Conservation (phyloP, 1,140 invertebrate species). For the Aleiodes sp. region DNA sequence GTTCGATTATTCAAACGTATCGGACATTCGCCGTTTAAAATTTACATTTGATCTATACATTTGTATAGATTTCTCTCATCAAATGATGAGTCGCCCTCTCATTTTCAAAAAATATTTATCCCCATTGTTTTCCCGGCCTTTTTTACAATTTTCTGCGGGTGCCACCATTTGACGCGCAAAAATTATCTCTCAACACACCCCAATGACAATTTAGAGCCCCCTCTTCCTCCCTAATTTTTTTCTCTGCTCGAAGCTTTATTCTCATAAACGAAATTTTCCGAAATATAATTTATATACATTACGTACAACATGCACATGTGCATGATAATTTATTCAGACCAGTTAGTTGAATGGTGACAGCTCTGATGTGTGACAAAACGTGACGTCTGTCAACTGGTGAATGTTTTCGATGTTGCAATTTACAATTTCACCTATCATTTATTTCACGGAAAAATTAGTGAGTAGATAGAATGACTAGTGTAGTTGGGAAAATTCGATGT, state of each 20-base stretch:
- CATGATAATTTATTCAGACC: constrained; percentile 53
- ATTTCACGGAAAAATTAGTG: too few relatives aligned
- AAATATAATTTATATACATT: too few relatives aligned
- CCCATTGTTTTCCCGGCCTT: background rate
- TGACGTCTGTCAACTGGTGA: constrained; percentile 60
- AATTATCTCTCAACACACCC: background rate
- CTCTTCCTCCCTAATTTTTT: background rate
- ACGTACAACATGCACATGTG: too few relatives aligned
- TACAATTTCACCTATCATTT: background rate
- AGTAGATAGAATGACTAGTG: background rate
- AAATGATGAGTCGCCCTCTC: too few relatives aligned
- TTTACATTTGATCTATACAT: background rate
- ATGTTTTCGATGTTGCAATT: constrained; percentile 46
- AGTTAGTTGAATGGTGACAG: constrained; percentile 58
- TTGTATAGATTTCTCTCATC: too few relatives aligned
- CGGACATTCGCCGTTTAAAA: background rate
- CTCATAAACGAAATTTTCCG: too few relatives aligned
- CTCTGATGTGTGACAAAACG: constrained; percentile 53
- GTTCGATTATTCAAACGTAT: constrained; percentile 1
- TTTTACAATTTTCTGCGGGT: background rate
- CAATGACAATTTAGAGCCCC: too few relatives aligned
- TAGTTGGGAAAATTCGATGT: background rate
- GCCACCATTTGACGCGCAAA: background rate
- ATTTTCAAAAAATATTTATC: too few relatives aligned
- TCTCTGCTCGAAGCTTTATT: too few relatives aligned